These are phyloP conservation scores for Ceratoteleas bidentatus DNA, from an alignment of 1,140 invertebrate genomes.

Conservation along the genomic window DNA sequence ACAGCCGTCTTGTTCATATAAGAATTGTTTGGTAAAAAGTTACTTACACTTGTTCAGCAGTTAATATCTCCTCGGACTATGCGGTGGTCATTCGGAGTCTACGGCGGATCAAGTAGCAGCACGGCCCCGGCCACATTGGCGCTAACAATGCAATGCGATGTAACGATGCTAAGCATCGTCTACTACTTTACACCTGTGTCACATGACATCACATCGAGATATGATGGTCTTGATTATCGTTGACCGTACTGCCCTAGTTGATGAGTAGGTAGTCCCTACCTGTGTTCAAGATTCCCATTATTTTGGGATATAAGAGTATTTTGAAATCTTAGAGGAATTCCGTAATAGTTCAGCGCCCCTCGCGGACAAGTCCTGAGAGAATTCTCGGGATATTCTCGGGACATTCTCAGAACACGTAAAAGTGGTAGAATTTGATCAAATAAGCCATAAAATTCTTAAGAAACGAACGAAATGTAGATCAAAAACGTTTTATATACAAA, in stretches of 20 bases:
- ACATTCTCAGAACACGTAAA: too few relatives aligned
- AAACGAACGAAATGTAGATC: too few relatives aligned
- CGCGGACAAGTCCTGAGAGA: too few relatives aligned
- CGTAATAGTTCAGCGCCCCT: too few relatives aligned
- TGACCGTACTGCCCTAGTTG: slow-evolving; percentile 69
- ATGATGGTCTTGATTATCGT: slow-evolving; percentile 81
- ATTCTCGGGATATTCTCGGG: too few relatives aligned
- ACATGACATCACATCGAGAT: slow-evolving; percentile 80
- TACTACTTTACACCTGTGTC: slow-evolving; percentile 79
- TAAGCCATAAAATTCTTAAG: too few relatives aligned
- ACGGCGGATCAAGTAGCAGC: slow-evolving; percentile 67
- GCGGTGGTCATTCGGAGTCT: slow-evolving; percentile 70
- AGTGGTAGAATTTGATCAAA: too few relatives aligned
- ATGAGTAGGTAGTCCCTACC: slow-evolving; percentile 19
- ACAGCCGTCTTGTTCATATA: slow-evolving; percentile 56
- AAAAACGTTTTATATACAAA: too few relatives aligned
- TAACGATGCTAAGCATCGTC: slow-evolving; percentile 78
- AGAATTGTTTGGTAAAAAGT: slow-evolving; percentile 77
- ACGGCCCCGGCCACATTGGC: slow-evolving; percentile 71
- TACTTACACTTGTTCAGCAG: slow-evolving; percentile 82
- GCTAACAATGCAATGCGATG: slow-evolving; percentile 78
- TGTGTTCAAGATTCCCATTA: too few relatives aligned
- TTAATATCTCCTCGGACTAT: slow-evolving; percentile 80
- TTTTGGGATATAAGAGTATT: too few relatives aligned
- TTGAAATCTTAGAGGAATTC: too few relatives aligned